Conservation (phyloP, 2,888 invertebrate genomes). For the Linnaemya tessellans region DNA sequence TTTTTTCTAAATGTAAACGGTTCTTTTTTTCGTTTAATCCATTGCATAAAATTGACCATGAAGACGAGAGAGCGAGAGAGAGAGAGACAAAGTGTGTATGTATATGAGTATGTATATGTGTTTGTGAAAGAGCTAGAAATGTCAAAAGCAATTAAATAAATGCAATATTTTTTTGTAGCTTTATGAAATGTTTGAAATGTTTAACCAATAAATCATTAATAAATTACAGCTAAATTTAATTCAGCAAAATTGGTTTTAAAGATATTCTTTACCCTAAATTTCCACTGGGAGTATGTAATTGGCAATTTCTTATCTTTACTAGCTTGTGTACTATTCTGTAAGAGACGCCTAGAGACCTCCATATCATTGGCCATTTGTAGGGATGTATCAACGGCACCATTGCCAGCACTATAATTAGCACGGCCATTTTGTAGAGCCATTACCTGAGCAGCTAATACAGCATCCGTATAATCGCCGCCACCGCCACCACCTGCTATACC, state of each 20-base stretch:
- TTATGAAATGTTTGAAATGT: conserved; percentile 14
- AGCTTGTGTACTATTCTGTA: conserved; percentile 82
- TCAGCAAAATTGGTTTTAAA: conserved; percentile 35
- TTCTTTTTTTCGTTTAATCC: not conserved
- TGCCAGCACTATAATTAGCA: conserved; percentile 65
- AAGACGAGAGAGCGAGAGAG: no score
- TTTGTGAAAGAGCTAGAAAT: conserved; percentile 10
- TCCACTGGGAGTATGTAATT: conserved; percentile 86
- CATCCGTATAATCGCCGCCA: conserved; percentile 76
- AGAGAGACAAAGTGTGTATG: not conserved
- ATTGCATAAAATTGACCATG: not conserved
- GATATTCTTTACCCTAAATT: conserved; percentile 85
- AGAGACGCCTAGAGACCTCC: conserved; percentile 85
- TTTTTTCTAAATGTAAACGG: conserved; percentile 3
- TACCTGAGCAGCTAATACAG: conserved; percentile 78
- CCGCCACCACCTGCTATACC: conserved; percentile 68
- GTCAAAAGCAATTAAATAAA: conserved; percentile 40
- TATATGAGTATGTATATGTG: conserved; percentile 21
- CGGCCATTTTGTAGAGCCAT: conserved; percentile 78
- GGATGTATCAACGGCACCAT: conserved; percentile 69
- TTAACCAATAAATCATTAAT: conserved; percentile 27
- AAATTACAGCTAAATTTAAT: conserved; percentile 7
- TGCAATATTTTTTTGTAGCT: not conserved
- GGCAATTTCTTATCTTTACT: conserved; percentile 84
- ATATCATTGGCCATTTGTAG: conserved; percentile 77